phyloP scores from a whole-genome alignment of 2,888 invertebrate genomes.

The Nymphalis c-album region DNA sequence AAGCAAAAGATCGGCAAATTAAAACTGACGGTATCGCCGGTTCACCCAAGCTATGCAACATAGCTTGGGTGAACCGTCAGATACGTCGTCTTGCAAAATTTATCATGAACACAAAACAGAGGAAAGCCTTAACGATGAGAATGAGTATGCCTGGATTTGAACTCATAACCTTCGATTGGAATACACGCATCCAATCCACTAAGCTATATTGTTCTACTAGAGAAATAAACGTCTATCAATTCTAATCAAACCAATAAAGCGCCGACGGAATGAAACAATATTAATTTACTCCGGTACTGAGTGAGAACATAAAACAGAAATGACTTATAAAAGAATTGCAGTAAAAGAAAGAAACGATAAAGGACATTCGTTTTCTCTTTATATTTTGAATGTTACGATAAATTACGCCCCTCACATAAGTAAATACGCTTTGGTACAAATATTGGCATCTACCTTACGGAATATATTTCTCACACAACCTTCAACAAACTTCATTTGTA shows the following conservation, averaged over 20 bases:
- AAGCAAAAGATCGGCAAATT: too few species aligned
- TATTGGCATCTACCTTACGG: conserved; percentile 23
- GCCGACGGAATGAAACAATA: conserved; percentile 1
- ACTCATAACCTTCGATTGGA: too few species aligned
- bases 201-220: too few species aligned
- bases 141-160: too few species aligned
- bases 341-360: conserved; percentile 23
- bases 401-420: conserved; percentile 29
- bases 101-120: too few species aligned
- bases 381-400: conserved; percentile 22
- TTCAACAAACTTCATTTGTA: conserved; percentile 6
- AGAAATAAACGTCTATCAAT: neutral
- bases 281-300: conserved; percentile 3
- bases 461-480: conserved; percentile 19
- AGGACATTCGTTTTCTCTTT: conserved; percentile 20
- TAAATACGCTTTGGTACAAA: conserved; percentile 37
- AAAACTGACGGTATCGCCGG: too few species aligned
- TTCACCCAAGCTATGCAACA: too few species aligned
- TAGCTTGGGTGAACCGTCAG: too few species aligned
- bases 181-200: too few species aligned
- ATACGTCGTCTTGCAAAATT: too few species aligned
- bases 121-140: too few species aligned
- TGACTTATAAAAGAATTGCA: conserved; percentile 19
- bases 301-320: conserved; percentile 15
- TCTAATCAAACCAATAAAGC: conserved; percentile 1